phyloP scores from a whole-genome alignment of 2,113 vertebrate species.

The Bujurquina vittata region DNA sequence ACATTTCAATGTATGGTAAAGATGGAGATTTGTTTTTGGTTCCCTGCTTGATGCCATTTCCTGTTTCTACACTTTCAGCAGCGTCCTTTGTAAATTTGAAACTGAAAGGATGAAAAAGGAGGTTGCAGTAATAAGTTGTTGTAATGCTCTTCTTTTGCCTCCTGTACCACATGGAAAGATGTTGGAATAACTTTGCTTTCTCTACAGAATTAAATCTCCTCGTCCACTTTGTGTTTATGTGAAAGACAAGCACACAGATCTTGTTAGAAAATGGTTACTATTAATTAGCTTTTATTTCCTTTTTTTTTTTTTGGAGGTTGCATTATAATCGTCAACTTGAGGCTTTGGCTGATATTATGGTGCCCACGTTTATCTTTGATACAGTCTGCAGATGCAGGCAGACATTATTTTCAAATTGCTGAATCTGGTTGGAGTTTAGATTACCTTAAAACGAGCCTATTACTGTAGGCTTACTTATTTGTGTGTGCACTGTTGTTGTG shows the following conservation, averaged over 20 bases:
- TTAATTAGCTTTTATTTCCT: no score
- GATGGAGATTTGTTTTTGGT: no score
- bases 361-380: background rate
- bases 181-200: background rate
- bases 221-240: background rate
- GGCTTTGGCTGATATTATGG: background rate
- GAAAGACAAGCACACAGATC: background rate
- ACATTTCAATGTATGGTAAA: background rate
- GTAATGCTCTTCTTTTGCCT: background rate
- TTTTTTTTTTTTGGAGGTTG: background rate
- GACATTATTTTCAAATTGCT: no score
- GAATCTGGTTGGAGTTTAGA: background rate
- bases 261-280: fast-evolving
- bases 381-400: background rate
- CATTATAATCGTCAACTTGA: background rate
- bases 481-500: background rate
- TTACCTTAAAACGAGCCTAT: fast-evolving
- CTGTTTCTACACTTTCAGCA: background rate
- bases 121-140: no score
- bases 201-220: background rate
- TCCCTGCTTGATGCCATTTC: background rate
- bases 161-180: background rate
- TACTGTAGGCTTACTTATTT: background rate
- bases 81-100: no score
- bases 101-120: no score